These are phyloP conservation scores for Orius insidiosus DNA, from an alignment of 1,140 invertebrate genomes.

Conservation along the genomic window DNA sequence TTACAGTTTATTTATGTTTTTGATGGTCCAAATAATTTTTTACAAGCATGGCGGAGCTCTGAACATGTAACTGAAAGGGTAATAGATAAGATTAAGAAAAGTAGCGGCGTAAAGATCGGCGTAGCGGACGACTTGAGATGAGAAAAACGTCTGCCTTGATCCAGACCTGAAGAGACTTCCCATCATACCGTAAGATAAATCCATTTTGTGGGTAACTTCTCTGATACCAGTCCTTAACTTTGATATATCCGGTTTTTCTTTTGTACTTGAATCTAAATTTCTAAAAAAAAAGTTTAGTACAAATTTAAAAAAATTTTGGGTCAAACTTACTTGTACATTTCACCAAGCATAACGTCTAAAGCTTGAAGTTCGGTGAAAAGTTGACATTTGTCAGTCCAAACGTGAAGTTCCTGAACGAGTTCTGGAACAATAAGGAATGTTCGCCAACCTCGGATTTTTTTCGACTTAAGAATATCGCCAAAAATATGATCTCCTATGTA, in stretches of 20 bases:
- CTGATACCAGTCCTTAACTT: constrained; percentile 67
- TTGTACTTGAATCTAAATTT: constrained; percentile 86
- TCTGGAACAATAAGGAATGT: constrained; percentile 98
- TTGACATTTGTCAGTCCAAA: constrained; percentile 94
- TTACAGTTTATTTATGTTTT: too few relatives aligned
- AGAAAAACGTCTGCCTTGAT: constrained; percentile 95
- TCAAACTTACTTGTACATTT: constrained; percentile 78
- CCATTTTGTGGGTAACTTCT: constrained; percentile 95
- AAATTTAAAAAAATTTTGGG: constrained; percentile 19
- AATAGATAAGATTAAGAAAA: constrained; percentile 93
- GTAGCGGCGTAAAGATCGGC: constrained; percentile 94
- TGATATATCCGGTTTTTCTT: constrained; percentile 86
- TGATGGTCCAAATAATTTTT: too few relatives aligned
- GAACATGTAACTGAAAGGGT: constrained; percentile 98
- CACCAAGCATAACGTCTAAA: constrained; percentile 77
- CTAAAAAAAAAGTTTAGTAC: too few relatives aligned
- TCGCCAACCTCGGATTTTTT: constrained; percentile 95
- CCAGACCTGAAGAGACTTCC: constrained; percentile 91
- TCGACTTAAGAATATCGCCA: constrained; percentile 95
- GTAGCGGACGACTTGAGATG: constrained; percentile 89
- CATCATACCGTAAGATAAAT: constrained; percentile 92
- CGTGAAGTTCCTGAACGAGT: constrained; percentile 86
- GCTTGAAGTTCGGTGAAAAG: constrained; percentile 81
- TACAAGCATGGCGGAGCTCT: constrained; percentile 77
- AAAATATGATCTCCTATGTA: constrained; percentile 99